Evolutionary conservation across 2,797 vertebrate genomes (phyloP), one percentile per base, ranked within the genome.

Genomic region (Diplodus sargus): DNA sequence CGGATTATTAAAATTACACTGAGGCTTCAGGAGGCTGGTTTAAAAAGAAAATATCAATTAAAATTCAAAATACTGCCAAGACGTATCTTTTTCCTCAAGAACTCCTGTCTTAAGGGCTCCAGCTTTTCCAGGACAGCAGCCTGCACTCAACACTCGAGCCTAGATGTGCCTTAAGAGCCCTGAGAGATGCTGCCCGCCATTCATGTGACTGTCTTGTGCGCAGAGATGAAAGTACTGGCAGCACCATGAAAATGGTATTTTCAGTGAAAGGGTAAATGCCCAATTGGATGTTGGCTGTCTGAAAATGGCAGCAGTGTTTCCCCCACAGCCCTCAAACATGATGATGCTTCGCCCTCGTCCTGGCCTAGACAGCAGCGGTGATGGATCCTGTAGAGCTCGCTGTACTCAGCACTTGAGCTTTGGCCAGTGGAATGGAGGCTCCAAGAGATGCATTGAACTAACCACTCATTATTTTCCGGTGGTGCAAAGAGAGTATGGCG

Each of bases 191-290:
- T 51, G 64, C 20, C 47, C 53, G 23, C 53, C 2, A 12, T 49
- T 78, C 60, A 45, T 52, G 62, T 54, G 63, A 43, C 52, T 83
- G 63, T 63, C 63, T 62, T 59, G 17, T 80, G 28, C 42, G 70
- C 47, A 51, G 28, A 52, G 70, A 70, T 81, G 77, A 78, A 64
- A 76, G 68, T 20, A 51, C 67, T 53, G 47, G 73, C 66, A 66
- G 66, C 61, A 71, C 49, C 45, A 56, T 64, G 52, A 78, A 81
- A 81, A 74, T 64, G 45, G 61, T 68, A 56, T 61, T 73, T 34
- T 81, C 43, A 77, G 49, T 58, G 9, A 84, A 70, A 80, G 61
- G 69, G 28, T 77, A 77, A 81, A 71, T 70, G 69, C 65, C 69
- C 75, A 71, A 4, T 74, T 0, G 5, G 12, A 63, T 77, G 66